Evolutionary conservation across 2,113 vertebrate species (phyloP), one percentile per base, ranked within the genome.

Genomic region (Hystrix cristata): DNA sequence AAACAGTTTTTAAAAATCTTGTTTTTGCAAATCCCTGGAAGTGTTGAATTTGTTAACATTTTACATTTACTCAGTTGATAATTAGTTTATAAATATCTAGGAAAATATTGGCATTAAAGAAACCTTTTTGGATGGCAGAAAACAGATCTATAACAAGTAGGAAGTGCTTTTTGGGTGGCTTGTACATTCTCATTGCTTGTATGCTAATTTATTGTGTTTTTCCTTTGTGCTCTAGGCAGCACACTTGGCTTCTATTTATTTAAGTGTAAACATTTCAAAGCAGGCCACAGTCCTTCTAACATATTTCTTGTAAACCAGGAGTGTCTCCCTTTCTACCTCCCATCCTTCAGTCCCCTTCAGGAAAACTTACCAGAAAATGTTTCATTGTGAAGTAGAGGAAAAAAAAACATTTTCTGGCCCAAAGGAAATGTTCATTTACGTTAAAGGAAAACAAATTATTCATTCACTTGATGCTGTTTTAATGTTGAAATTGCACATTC

Each of bases 31-130:
- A 98, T 97, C 97, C 94, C 76, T 96, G 93, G 84, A 98, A 96
- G 91, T 98, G 95, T 96, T 96, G 96, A 93, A 97, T 97, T 98
- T 95, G 79, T 96, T 96, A 57, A 48, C 72, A 97, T 98, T 98
- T 98, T 98, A 97, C 95, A 96, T 97, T 98, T 97, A 90, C 98
- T 98, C 98, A 97, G 97, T 97, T 98, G 88, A 92, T 96, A 46
- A 48, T 97, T 88, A 98, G 92, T 98, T 97, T 98, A 97, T 96
- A 96, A 95, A 97, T 98, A 82, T 64, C 78, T 97, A 95, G 97
- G 97, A 94, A 96, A 95, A 92, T 72, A 94, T 89, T 97, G 94
- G 97, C 98, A 98, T 97, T 97, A 19, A 79, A 95, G 87, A 97
- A 87, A 97, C 96, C 96, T 96, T 91, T 29, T 97, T 96, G 90